Evolutionary conservation across 2,888 invertebrate genomes (phyloP).

Genomic region (Acanthosepion pharaonis): DNA sequence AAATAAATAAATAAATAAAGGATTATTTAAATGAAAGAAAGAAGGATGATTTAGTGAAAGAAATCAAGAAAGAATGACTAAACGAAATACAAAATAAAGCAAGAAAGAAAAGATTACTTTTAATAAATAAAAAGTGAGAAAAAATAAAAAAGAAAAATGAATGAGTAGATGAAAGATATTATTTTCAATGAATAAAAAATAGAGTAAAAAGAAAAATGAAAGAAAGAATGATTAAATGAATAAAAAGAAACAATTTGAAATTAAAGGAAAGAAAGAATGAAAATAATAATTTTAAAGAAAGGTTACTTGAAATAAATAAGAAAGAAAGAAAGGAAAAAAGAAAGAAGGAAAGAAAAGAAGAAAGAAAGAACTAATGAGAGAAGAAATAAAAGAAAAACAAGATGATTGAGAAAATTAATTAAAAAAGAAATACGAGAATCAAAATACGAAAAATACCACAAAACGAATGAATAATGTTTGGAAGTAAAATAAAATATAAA

Average conservation of each 20-base stretch:
- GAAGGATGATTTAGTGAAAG: background rate
- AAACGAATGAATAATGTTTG: background rate
- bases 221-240: background rate
- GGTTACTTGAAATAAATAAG: background rate
- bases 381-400: background rate
- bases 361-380: background rate
- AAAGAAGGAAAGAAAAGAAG: background rate
- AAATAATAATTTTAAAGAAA: background rate
- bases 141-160: background rate
- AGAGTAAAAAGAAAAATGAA: background rate
- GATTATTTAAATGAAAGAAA: background rate
- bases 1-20: no score
- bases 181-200: no score
- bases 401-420: background rate
- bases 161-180: background rate
- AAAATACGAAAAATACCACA: background rate
- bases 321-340: background rate
- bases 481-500: no score
- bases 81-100: background rate
- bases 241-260: background rate
- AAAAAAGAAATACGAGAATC: background rate
- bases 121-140: background rate
- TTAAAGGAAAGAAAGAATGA: background rate
- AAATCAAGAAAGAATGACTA: background rate
- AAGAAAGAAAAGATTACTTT: background rate